Percentiles rank a stretch among this genome's conserved stretches.
Conservation (phyloP, 2,797 vertebrate genomes). For the Lacerta viridis region DNA sequence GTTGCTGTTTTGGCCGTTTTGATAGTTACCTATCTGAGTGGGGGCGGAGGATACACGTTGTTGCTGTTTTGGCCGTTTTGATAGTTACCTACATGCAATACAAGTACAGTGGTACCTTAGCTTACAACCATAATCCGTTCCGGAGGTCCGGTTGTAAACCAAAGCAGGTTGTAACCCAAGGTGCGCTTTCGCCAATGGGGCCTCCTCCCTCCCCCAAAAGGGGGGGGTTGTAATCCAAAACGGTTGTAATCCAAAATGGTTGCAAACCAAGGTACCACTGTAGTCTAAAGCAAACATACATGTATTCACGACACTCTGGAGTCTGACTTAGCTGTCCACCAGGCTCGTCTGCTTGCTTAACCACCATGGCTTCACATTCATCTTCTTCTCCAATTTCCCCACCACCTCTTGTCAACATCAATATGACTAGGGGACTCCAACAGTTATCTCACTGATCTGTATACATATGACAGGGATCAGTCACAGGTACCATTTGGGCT, state of each 20-base stretch:
- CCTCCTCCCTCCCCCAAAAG: too few relatives aligned
- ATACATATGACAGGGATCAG: not conserved
- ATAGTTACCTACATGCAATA: not conserved
- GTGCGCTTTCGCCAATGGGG: too few relatives aligned
- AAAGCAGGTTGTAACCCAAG: too few relatives aligned
- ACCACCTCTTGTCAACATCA: not conserved
- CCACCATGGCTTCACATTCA: not conserved
- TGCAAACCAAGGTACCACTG: too few relatives aligned
- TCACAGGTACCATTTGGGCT: not conserved
- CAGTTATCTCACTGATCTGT: not conserved
- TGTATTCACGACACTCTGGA: not conserved
- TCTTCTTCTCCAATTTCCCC: not conserved
- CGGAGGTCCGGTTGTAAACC: too few relatives aligned
- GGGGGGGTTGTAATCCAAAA: too few relatives aligned
- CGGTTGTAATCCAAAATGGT: too few relatives aligned
- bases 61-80: not conserved
- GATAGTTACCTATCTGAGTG: not conserved
- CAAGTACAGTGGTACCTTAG: not conserved
- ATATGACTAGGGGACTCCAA: not conserved
- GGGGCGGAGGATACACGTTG: not conserved
- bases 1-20: not conserved
- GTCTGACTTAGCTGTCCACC: not conserved
- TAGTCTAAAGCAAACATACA: not conserved
- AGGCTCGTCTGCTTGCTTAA: not conserved
- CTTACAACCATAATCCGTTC: too few relatives aligned